Base-by-base conservation (phyloP, 1,140 invertebrate genomes). In the Psix sp. region DNA sequence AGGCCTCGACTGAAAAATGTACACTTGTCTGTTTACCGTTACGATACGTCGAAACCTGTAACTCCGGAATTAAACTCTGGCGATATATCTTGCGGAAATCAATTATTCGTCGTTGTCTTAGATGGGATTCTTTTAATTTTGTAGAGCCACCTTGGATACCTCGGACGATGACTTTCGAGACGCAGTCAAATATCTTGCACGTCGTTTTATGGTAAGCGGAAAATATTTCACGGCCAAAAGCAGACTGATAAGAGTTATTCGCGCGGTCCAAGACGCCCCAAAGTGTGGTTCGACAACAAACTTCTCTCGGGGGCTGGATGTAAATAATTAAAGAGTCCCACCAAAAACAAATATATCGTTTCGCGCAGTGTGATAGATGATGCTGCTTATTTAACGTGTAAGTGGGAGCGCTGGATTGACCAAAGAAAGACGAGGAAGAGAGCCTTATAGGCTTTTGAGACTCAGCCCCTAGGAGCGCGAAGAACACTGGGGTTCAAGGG, bases 311-410 rank as follows among this genome's bases (percentile, higher is more conserved):
- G 42, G 74, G 57, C 59, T 63, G 33, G 17, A 65, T 80, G 77
- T 84, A 85, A 85, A 84, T 86, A 85, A 86, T 86, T 86, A 85
- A 81, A 80, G 67, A 82, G 78, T 68, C 71, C 77, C 76, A 73
- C 76, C 76, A 80, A 85, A 85, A 85, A 86, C 84, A 85, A 86
- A 85, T 86, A 86, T 85, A 86, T 86, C 80, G 80, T 84, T 84
- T 84, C 81, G 83, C 83, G 74, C 81, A 82, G 82, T 82, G 78
- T 86, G 84, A 86, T 86, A 86, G 84, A 86, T 86, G 84, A 85
- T 84, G 82, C 76, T 84, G 83, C 83, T 84, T 82, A 76, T 78
- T 78, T 59, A 66, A 68, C 48, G 51, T 72, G 43, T 65, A 70
- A 77, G 62, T 77, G 70, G 52, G 74, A 51, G 49, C 49, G 62